A percentile compares a stretch with the other conserved stretches of the same genome.
phyloP scores from a whole-genome alignment of 2,888 invertebrate genomes.

The Drosophila neutralis region DNA sequence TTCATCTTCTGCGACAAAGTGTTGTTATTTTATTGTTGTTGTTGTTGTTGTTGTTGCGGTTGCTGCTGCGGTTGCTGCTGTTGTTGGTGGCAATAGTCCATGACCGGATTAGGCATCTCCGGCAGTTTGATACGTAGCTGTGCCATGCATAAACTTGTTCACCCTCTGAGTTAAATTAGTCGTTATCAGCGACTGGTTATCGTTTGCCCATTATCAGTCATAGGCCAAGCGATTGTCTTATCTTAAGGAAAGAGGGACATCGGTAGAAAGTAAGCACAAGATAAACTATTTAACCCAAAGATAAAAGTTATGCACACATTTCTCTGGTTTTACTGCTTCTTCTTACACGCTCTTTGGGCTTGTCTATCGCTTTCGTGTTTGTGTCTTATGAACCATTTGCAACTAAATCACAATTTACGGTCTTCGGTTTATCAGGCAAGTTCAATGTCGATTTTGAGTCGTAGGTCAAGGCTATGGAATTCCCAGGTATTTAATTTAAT shows the following conservation, averaged over 20 bases:
- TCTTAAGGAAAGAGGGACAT: neutral
- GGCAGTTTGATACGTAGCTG: slow-evolving; percentile 3
- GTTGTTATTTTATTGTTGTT: slow-evolving; percentile 10
- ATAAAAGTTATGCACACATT: neutral
- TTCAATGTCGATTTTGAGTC: neutral
- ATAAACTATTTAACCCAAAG: neutral
- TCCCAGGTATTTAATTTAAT: slow-evolving; percentile 12
- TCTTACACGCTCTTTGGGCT: too few relatives aligned
- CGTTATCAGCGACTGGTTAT: slow-evolving; percentile 19
- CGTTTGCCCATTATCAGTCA: slow-evolving; percentile 21
- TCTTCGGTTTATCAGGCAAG: slow-evolving; percentile 10
- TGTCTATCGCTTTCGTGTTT: neutral
- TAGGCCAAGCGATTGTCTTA: slow-evolving; percentile 6
- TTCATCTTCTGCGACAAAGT: slow-evolving; percentile 27
- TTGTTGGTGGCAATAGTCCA: slow-evolving; percentile 30
- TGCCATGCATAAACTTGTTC: neutral
- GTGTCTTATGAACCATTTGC: neutral
- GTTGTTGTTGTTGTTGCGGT: neutral
- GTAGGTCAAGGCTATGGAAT: slow-evolving; percentile 16
- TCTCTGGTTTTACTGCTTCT: neutral
- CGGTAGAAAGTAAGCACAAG: neutral
- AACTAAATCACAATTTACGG: neutral
- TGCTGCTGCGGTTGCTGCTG: neutral
- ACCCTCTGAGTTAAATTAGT: slow-evolving; percentile 11
- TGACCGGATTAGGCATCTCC: slow-evolving; percentile 57